phyloP scores from a whole-genome alignment of 2,113 vertebrate genomes.

The Eurypyga helias region DNA sequence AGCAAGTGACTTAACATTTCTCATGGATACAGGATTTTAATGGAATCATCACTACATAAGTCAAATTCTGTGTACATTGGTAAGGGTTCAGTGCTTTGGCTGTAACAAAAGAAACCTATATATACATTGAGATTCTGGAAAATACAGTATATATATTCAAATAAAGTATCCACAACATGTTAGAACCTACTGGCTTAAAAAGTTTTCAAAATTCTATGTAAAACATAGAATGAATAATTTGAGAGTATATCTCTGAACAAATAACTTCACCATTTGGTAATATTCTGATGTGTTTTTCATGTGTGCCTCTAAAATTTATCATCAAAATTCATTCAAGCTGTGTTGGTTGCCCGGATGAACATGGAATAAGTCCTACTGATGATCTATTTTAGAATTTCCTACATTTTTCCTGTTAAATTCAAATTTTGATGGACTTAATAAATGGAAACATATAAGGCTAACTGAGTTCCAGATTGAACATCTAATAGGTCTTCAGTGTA shows the following conservation, averaged over 20 bases:
- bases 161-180: not conserved
- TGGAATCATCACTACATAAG: not conserved
- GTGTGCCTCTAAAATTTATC: not conserved
- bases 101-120: not conserved
- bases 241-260: not conserved
- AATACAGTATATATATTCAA: not conserved
- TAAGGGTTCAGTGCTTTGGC: fast-evolving
- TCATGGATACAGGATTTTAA: not conserved
- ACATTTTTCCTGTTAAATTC: not conserved
- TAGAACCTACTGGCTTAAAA: not conserved
- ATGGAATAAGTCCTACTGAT: not conserved
- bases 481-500: not conserved
- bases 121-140: not conserved
- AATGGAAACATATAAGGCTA: not conserved
- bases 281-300: not conserved
- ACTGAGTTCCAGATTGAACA: not conserved
- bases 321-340: not conserved
- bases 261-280: not conserved
- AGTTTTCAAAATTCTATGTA: not conserved
- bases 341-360: not conserved
- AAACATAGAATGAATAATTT: not conserved
- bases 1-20: not conserved
- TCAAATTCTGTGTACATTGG: not conserved
- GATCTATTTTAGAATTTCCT: not conserved
- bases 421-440: not conserved